Conservation (phyloP, 2,888 invertebrate genomes). For the Trimorus sp. region DNA sequence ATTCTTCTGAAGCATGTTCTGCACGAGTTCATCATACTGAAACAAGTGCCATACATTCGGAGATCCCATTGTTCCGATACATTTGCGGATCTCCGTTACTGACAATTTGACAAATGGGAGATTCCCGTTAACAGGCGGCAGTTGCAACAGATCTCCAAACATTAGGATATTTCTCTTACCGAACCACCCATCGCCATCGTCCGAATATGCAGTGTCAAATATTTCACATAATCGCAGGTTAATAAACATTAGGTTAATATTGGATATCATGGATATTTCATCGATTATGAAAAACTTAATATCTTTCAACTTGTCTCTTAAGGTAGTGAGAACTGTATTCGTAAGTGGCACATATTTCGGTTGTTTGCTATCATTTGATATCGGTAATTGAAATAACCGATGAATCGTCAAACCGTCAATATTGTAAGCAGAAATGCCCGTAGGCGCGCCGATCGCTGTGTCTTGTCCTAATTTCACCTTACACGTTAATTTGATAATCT, state of each 20-base stretch:
- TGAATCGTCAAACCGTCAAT: too few relatives aligned
- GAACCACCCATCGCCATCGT: constrained; percentile 73
- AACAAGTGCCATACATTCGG: constrained; percentile 70
- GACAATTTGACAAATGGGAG: constrained; percentile 68
- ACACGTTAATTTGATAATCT: neutral
- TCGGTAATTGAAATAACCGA: too few relatives aligned
- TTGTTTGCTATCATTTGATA: too few relatives aligned
- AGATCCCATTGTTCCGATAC: constrained; percentile 65
- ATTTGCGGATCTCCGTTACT: constrained; percentile 65
- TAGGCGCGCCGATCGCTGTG: neutral
- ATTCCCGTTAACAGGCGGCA: constrained; percentile 69
- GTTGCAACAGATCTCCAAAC: constrained; percentile 66
- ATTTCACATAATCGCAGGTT: constrained; percentile 70
- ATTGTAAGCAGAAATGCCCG: constrained; percentile 62
- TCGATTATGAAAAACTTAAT: neutral
- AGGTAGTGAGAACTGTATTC: constrained; percentile 67
- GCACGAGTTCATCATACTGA: constrained; percentile 71
- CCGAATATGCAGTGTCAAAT: constrained; percentile 69
- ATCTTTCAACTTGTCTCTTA: constrained; percentile 50
- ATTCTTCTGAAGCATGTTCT: constrained; percentile 71
- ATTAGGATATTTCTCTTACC: constrained; percentile 71
- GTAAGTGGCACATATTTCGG: constrained; percentile 70
- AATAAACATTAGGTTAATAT: constrained; percentile 70
- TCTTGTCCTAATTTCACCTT: neutral
- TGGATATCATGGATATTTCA: constrained; percentile 23